Base-by-base conservation (phyloP, 2,888 invertebrate species). In the Zaprionus obscuricornis region DNA sequence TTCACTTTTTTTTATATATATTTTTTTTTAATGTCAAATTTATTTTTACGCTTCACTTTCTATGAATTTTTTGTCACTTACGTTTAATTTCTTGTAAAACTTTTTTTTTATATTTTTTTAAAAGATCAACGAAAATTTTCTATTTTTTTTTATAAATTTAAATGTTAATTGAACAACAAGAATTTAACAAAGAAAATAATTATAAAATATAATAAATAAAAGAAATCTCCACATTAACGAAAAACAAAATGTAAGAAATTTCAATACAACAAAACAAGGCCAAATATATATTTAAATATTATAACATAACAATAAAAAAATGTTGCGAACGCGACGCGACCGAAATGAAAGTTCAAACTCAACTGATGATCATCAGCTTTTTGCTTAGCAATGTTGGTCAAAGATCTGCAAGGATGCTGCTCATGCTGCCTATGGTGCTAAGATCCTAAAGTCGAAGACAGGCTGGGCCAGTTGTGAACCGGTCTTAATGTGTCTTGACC, bases 341-440 rank as follows among this genome's bases (percentile, higher is more conserved):
- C 78, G 83, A 78, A 66, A 66, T 71, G 73, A 78, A 85, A 85
- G 86, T 85, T 85, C 78, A 86, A 86, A 78, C 76, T 68, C 78
- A 85, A 85, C 85, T 85, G 85, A 85, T 51, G 37, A 20, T 54
- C 40, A 31, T 78, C 52, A 31, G 42, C 57, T 45, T 46, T 67
- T 29, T 47, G 63, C 52, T 46, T 46, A 49, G 43, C 52, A 51
- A 45, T 33, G 57, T 62, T 17, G n/a, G n/a, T n/a, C n/a, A n/a
- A n/a, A n/a, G n/a, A n/a, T n/a, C n/a, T n/a, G n/a, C n/a, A 34
- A 57, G 37, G 77, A 78, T 77, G 77, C 72, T 74, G 58, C 24
- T 54, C 45, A 16, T 31, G 31, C 18, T 40, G 45, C 58, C 7
- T 47, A 50, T 51, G 56, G 31, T 60, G 63, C 26, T 51, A 20